Conservation (phyloP, 2,888 invertebrate species). For the Lasioglossum vierecki region DNA sequence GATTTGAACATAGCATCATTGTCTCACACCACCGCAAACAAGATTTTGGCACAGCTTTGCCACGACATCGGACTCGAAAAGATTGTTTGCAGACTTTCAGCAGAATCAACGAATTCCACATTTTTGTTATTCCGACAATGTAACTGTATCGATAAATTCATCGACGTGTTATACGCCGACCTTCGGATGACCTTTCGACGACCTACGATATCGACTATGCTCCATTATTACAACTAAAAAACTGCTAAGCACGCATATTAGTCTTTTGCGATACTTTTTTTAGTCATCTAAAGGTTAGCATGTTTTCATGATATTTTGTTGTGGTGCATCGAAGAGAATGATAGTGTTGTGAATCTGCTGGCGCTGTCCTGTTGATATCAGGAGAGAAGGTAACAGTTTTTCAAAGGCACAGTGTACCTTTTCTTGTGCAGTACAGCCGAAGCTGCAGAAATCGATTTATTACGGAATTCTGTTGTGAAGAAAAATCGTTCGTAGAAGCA, state of each 20-base stretch:
- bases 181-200: constrained; percentile 4
- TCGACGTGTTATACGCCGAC: not conserved
- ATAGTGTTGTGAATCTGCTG: not conserved
- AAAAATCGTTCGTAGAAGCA: not conserved
- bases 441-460: not conserved
- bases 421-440: not conserved
- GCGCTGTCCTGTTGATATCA: not conserved
- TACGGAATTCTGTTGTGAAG: not conserved
- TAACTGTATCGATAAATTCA: not conserved
- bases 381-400: not conserved
- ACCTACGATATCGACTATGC: constrained; percentile 7
- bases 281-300: constrained; percentile 1
- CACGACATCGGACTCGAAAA: not conserved
- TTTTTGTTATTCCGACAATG: not conserved
- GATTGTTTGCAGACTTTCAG: not conserved
- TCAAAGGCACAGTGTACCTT: not conserved
- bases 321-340: not conserved
- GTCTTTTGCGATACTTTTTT: not conserved
- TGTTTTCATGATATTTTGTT: not conserved
- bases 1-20: not conserved
- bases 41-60: not conserved
- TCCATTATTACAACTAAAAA: not conserved
- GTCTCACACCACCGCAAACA: not conserved
- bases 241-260: not conserved
- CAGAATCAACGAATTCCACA: not conserved